A percentile compares a stretch with the other conserved stretches of the same genome.
Evolutionary conservation across 2,888 invertebrate species (phyloP).

Genomic region (Mesorhabditis belari): DNA sequence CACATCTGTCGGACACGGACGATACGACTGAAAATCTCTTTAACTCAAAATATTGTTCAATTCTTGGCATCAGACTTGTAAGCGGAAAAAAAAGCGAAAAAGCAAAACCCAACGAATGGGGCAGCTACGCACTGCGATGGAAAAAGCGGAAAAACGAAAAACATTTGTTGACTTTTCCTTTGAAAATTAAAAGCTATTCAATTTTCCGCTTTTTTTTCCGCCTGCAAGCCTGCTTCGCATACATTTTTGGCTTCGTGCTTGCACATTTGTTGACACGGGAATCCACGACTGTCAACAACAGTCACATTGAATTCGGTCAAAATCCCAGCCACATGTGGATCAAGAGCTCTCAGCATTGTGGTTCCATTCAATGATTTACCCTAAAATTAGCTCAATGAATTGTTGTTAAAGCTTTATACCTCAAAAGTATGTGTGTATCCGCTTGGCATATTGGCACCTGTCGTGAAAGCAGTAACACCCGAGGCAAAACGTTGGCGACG

Average conservation of each 20-base stretch:
- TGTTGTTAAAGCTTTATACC: background rate
- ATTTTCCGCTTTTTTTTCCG: too few relatives aligned
- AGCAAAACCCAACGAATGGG: too few relatives aligned
- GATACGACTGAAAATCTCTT: background rate
- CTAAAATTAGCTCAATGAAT: background rate
- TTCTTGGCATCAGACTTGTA: too few relatives aligned
- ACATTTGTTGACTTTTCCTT: too few relatives aligned
- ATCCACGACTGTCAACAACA: background rate
- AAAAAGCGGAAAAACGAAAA: too few relatives aligned
- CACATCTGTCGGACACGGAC: background rate
- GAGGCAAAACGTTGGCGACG: background rate
- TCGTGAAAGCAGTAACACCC: background rate
- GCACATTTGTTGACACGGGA: background rate
- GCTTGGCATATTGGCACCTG: background rate
- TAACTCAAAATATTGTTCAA: too few relatives aligned
- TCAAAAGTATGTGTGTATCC: background rate
- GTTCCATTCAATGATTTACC: background rate
- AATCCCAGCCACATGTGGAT: background rate
- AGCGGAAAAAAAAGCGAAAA: too few relatives aligned
- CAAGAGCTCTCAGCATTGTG: background rate
- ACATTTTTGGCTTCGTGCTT: background rate
- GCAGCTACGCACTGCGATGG: too few relatives aligned
- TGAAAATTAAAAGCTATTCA: too few relatives aligned
- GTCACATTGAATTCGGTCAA: background rate
- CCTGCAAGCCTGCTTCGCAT: too few relatives aligned